A percentile compares a stretch with the other conserved stretches of the same genome.
phyloP scores from a whole-genome alignment of 2,113 vertebrate species.

The Ondatra zibethicus region DNA sequence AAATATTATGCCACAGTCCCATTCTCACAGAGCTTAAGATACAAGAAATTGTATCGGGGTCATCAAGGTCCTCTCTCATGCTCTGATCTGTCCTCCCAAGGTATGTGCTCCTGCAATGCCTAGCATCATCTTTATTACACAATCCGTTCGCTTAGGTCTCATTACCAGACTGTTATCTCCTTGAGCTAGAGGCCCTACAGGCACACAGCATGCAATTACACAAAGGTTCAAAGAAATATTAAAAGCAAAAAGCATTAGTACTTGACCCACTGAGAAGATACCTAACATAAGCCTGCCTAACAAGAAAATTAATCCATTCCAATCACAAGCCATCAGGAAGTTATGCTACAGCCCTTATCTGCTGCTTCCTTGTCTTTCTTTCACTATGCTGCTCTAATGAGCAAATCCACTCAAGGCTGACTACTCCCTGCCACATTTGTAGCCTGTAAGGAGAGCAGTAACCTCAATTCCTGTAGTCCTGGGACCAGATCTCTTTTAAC shows the following conservation, averaged over 20 bases:
- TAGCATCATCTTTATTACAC: neutral
- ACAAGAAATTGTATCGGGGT: neutral
- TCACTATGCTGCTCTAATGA: neutral
- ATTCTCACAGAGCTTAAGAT: neutral
- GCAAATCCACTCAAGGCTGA: neutral
- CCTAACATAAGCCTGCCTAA: neutral
- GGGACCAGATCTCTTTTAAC: neutral
- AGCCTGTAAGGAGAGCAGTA: no score
- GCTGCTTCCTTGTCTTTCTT: neutral
- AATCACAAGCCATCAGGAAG: neutral
- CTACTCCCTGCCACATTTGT: neutral
- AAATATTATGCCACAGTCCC: neutral
- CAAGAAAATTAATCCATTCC: neutral
- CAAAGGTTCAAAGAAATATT: neutral
- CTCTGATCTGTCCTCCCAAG: neutral
- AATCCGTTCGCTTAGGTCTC: neutral
- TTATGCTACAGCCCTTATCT: neutral
- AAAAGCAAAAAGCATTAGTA: neutral
- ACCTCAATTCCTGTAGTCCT: neutral
- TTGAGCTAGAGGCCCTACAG: neutral
- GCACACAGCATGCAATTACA: neutral
- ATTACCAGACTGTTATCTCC: neutral
- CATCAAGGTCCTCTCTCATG: neutral
- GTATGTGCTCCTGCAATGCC: neutral
- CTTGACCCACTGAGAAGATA: conserved; percentile 32